Base-by-base conservation (phyloP, 2,113 vertebrate genomes). In the Geothlypis trichas region DNA sequence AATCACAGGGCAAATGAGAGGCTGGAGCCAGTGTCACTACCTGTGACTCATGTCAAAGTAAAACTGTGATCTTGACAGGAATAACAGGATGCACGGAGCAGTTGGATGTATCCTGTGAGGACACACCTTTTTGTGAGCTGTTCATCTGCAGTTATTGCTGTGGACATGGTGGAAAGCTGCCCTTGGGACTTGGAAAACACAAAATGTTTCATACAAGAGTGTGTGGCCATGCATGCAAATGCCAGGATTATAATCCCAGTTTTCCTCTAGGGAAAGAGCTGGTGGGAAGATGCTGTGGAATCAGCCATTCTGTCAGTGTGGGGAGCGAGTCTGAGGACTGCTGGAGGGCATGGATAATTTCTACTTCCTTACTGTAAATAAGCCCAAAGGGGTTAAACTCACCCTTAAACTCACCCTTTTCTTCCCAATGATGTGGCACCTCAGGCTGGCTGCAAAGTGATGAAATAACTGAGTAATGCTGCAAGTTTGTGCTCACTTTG, bases 11-110 rank as follows among this genome's bases (percentile, higher is more conserved):
- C 87, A 69, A 24, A 1, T 88, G 61, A 44, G 69, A n/a, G 81
- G 10, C 73, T 71, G n/a, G 23, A 75, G 46, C 46, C 77, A 13
- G 3, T 80, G 65, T 62, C 57, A 4, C 58, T 88, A 16, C 83
- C 58, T 46, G 17, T 96, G 89, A 96, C 54, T 96, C 82, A 89
- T 11, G 20, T 46, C 55, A 57, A 85, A 90, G 62, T 65, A 86
- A 76, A 95, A 82, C 95, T 95, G 95, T 92, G 79, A 87, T 96
- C 83, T 87, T 90, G 84, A 52, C 75, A 89, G 80, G 39, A 95
- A 92, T 78, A 92, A 73, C 88, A 96, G 94, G 95, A 90, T 92
- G 82, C 72, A n/a, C 58, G 47, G 21, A 91, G 87, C 89, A 67
- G 61, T 51, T 94, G 66, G 69, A 83, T 73, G 76, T 75, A 89